A percentile compares a stretch with the other conserved stretches of the same genome.
phyloP scores from a whole-genome alignment of 2,797 vertebrate genomes.

The Ctenochaetus hawaiiensis region DNA sequence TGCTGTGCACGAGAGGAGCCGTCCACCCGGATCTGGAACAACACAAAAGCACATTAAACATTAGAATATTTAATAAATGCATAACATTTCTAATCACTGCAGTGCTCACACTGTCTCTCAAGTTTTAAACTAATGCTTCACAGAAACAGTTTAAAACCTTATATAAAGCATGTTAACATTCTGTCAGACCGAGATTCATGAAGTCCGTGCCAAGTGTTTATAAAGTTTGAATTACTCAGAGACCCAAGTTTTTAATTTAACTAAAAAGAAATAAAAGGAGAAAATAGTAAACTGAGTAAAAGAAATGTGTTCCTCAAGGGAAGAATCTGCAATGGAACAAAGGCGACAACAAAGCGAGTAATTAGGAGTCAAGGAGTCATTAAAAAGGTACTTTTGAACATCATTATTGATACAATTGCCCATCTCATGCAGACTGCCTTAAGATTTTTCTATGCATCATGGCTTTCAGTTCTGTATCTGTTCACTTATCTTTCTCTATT shows the following conservation, averaged over 20 bases:
- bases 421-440: conserved; percentile 3
- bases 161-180: not conserved
- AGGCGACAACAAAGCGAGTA: conserved; percentile 21
- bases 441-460: conserved; percentile 35
- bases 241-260: not conserved
- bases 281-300: not conserved
- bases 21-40: conserved; percentile 92
- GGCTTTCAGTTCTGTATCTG: conserved; percentile 27
- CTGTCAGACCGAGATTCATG: not conserved
- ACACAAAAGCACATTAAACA: conserved; percentile 32
- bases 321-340: conserved; percentile 15
- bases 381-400: conserved; percentile 40
- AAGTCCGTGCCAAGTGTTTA: not conserved
- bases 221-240: not conserved
- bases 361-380: conserved; percentile 31
- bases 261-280: not conserved
- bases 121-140: not conserved
- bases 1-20: conserved; percentile 90
- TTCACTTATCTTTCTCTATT: conserved; percentile 51
- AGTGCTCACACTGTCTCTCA: not conserved
- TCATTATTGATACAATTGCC: conserved; percentile 34
- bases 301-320: not conserved
- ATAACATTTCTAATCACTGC: not conserved
- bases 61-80: not conserved
- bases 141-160: not conserved